phyloP scores from a whole-genome alignment of 2,113 vertebrate genomes.

The Oryzias woworae region DNA sequence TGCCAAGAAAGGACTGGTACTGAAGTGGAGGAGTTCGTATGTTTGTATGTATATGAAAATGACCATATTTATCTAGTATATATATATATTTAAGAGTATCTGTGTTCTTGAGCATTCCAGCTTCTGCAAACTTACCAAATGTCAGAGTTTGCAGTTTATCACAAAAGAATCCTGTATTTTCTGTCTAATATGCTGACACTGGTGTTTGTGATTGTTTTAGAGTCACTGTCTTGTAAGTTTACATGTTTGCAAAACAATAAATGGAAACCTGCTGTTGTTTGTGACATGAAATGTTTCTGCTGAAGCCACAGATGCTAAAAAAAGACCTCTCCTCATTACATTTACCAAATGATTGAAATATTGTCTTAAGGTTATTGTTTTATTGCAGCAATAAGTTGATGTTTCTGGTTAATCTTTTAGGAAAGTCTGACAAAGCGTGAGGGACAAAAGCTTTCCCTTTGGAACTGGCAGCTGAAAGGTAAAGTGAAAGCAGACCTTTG shows the following conservation, averaged over 20 bases:
- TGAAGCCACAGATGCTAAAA: neutral
- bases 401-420: too few relatives aligned
- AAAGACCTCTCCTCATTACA: neutral
- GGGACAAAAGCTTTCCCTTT: too few relatives aligned
- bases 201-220: slow-evolving; percentile 73
- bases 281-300: slow-evolving; percentile 19
- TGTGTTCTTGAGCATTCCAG: slow-evolving; percentile 78
- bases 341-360: too few relatives aligned
- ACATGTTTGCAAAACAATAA: slow-evolving; percentile 78
- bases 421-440: too few relatives aligned
- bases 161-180: slow-evolving; percentile 63
- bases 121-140: slow-evolving; percentile 69
- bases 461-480: too few relatives aligned
- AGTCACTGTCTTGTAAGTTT: slow-evolving; percentile 79
- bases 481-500: too few relatives aligned
- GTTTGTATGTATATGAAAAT: slow-evolving; percentile 66
- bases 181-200: slow-evolving; percentile 62
- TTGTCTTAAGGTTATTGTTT: too few relatives aligned
- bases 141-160: slow-evolving; percentile 60
- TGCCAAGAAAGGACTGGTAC: slow-evolving; percentile 63
- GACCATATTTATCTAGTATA: slow-evolving; percentile 61
- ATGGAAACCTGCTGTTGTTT: slow-evolving; percentile 54
- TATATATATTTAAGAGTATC: slow-evolving; percentile 76
- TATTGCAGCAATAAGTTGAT: too few relatives aligned
- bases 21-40: slow-evolving; percentile 33